These are phyloP conservation scores for Octomys mimax DNA, from an alignment of 2,797 vertebrate species.

Conservation along the genomic window DNA sequence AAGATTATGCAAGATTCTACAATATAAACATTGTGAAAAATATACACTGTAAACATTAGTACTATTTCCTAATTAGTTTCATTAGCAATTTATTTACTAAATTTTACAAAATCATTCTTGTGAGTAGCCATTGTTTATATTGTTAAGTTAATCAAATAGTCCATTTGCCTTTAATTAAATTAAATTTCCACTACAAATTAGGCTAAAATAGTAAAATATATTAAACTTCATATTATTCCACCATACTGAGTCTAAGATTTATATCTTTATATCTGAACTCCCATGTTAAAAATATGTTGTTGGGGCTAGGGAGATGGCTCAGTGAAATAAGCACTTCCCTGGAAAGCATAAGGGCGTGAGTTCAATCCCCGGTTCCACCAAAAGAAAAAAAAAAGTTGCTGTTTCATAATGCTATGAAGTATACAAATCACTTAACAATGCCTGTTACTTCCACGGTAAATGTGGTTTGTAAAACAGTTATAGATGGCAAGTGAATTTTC, in stretches of 20 bases:
- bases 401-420: not conserved
- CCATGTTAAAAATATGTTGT: not conserved
- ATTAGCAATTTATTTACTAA: not conserved
- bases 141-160: constrained; percentile 23
- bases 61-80: not conserved
- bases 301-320: too few relatives aligned
- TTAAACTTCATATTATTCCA: not conserved
- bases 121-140: not conserved
- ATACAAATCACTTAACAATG: not conserved
- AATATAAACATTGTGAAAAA: not conserved
- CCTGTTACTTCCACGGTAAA: not conserved
- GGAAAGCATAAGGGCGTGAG: too few relatives aligned
- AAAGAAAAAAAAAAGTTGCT: not conserved
- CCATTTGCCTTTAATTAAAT: not conserved
- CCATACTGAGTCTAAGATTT: not conserved
- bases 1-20: not conserved
- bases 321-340: too few relatives aligned
- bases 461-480: not conserved
- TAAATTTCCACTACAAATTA: not conserved
- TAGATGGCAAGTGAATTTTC: not conserved
- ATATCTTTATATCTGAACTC: not conserved
- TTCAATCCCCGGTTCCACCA: too few relatives aligned
- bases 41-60: not conserved
- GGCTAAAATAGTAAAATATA: not conserved
- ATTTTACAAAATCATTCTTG: not conserved